Conservation (phyloP, 2,113 vertebrate genomes). For the Dromaius novaehollandiae region DNA sequence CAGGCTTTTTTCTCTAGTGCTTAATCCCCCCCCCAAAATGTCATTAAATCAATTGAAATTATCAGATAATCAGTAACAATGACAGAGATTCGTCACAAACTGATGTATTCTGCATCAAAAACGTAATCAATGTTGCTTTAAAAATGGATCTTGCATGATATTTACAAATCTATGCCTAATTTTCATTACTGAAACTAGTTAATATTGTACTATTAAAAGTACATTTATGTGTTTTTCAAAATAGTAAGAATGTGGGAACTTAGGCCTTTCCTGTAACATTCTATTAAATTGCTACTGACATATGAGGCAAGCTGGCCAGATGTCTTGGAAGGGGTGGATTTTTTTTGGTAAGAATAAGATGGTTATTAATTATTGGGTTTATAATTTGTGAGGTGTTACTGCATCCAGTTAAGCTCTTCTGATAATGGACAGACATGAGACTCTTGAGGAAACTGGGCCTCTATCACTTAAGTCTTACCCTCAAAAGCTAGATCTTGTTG, state of each 20-base stretch:
- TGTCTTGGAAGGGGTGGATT: too few species aligned
- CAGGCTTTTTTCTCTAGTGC: neutral
- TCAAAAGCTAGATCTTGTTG: rapidly evolving
- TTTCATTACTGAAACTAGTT: neutral
- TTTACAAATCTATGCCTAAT: rapidly evolving
- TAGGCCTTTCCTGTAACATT: neutral
- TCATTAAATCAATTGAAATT: neutral
- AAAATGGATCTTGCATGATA: neutral
- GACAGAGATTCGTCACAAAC: neutral
- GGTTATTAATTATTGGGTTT: neutral
- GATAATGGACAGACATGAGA: rapidly evolving
- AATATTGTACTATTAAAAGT: neutral
- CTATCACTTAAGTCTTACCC: neutral
- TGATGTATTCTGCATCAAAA: neutral
- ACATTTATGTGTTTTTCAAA: neutral
- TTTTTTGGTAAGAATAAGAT: neutral
- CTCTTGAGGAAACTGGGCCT: too few species aligned
- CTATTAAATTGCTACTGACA: neutral
- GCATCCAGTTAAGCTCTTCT: neutral
- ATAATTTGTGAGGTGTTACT: neutral
- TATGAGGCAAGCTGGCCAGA: rapidly evolving
- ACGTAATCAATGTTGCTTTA: neutral
- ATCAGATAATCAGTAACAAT: neutral
- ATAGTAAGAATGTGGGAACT: neutral
- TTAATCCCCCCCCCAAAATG: neutral